Evolutionary conservation across 2,888 invertebrate genomes (phyloP).

Genomic region (Drosophila pseudotalamancana): DNA sequence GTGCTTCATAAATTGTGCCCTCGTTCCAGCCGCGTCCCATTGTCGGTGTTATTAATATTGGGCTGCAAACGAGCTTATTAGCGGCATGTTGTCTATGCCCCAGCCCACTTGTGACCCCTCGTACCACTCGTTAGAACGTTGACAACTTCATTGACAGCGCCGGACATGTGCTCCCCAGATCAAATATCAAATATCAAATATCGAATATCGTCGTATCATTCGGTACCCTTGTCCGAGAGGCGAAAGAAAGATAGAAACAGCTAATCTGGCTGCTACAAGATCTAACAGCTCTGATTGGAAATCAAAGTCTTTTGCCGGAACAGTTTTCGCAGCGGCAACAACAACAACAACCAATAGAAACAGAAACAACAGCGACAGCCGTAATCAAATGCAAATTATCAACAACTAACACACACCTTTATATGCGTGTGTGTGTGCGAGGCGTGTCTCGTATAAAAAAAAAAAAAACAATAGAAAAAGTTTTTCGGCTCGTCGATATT

Average conservation of each 20-base stretch:
- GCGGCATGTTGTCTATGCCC: conserved; percentile 54
- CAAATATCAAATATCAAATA: conserved; percentile 61
- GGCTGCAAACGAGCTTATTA: conserved; percentile 74
- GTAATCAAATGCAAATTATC: conserved; percentile 78
- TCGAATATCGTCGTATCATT: no score
- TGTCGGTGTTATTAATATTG: conserved; percentile 52
- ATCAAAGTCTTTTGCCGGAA: conserved; percentile 74
- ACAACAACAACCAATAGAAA: conserved; percentile 19
- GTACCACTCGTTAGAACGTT: conserved; percentile 40
- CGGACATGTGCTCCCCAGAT: conserved; percentile 23
- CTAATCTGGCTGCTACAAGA: conserved; percentile 66
- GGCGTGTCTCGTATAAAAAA: conserved; percentile 59
- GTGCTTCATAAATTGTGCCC: conserved; percentile 58
- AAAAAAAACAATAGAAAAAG: conserved; percentile 69
- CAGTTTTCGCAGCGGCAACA: conserved; percentile 69
- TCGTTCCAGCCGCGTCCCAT: conserved; percentile 40
- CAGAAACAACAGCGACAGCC: conserved; percentile 22
- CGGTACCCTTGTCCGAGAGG: conserved; percentile 68
- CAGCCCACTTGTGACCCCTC: not conserved
- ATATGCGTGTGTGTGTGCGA: conserved; percentile 26
- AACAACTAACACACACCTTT: conserved; percentile 40
- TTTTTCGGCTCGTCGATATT: conserved; percentile 60
- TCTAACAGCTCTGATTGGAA: conserved; percentile 63
- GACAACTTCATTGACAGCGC: conserved; percentile 58
- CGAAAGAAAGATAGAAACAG: conserved; percentile 6